Percentiles rank a stretch among this genome's conserved stretches.
Conservation (phyloP, 2,113 vertebrate genomes). For the Emydocephalus ijimae region DNA sequence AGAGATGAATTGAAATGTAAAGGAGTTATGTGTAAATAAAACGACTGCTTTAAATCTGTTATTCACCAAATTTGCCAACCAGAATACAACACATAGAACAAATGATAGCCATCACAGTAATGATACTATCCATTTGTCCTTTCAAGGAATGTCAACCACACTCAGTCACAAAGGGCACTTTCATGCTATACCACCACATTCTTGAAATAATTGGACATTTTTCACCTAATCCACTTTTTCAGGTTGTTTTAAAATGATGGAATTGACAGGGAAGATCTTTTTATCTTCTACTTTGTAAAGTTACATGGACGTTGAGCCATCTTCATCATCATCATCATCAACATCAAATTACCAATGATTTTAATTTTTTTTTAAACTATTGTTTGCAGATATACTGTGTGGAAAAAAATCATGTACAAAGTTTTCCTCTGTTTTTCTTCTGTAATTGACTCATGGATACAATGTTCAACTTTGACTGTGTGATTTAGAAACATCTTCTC, state of each 20-base stretch:
- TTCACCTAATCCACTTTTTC: not conserved
- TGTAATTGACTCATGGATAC: not conserved
- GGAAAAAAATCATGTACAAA: too few relatives aligned
- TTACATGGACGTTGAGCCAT: not conserved
- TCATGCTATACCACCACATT: not conserved
- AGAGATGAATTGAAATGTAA: not conserved
- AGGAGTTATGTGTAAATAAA: not conserved
- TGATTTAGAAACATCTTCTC: not conserved
- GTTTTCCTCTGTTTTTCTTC: not conserved
- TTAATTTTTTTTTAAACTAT: not conserved
- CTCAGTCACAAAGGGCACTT: not conserved
- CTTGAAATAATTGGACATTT: not conserved
- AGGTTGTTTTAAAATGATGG: not conserved
- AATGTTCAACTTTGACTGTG: not conserved
- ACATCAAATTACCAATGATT: not conserved
- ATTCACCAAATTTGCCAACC: not conserved
- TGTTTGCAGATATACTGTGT: not conserved
- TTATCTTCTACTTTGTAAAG: not conserved
- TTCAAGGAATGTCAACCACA: not conserved
- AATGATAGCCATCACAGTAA: not conserved
- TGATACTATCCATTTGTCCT: not conserved
- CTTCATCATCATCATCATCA: not conserved
- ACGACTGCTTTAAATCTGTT: not conserved
- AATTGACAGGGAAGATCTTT: too few relatives aligned
- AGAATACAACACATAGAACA: not conserved